Percentiles rank a stretch among this genome's conserved stretches.
Conservation (phyloP, 1,140 invertebrate genomes). For the Scaptodrosophila lebanonensis region DNA sequence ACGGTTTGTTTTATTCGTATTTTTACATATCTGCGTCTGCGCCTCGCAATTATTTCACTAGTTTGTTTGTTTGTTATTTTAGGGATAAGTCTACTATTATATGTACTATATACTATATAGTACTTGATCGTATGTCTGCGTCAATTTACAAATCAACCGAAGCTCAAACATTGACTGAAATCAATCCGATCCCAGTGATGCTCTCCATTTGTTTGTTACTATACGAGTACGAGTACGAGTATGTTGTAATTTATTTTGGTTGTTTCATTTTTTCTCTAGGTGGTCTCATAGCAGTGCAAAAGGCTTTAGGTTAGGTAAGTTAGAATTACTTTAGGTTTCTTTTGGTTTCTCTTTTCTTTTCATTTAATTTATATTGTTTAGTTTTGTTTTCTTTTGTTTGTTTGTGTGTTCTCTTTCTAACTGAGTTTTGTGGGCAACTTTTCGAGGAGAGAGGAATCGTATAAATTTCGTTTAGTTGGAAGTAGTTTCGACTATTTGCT, state of each 20-base stretch:
- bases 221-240: slow-evolving; percentile 10
- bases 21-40: slow-evolving; percentile 30
- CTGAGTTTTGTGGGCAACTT: background rate
- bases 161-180: slow-evolving; percentile 56
- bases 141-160: slow-evolving; percentile 61
- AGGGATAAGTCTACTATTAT: slow-evolving; percentile 43
- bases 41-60: slow-evolving; percentile 65
- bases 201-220: slow-evolving; percentile 3
- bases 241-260: slow-evolving; percentile 17
- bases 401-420: slow-evolving; percentile 1
- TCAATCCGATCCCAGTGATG: slow-evolving; percentile 23
- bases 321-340: slow-evolving; percentile 12
- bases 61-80: slow-evolving; percentile 39
- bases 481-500: slow-evolving; percentile 9
- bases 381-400: slow-evolving; percentile 11
- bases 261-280: slow-evolving; percentile 56
- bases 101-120: no score
- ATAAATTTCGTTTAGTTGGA: slow-evolving; percentile 12
- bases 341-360: background rate
- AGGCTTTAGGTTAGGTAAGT: slow-evolving; percentile 40
- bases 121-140: slow-evolving; percentile 10
- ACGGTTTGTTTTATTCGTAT: slow-evolving; percentile 31
- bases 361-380: slow-evolving; percentile 3
- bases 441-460: background rate
- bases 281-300: slow-evolving; percentile 73